phyloP scores from a whole-genome alignment of 2,797 vertebrate genomes.

The Rhinella marina region DNA sequence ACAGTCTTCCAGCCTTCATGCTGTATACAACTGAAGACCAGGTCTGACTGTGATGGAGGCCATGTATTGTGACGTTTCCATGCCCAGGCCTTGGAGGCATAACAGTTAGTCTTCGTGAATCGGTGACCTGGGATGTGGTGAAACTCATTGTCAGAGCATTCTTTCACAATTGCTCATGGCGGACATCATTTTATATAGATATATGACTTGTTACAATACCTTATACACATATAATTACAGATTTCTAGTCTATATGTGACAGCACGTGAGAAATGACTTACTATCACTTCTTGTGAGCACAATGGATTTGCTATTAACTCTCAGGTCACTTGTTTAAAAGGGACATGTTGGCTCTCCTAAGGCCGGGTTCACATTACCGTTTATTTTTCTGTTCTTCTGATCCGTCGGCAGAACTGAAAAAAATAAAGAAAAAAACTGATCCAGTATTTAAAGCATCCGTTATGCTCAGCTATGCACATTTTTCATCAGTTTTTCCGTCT shows the following conservation, averaged over 20 bases:
- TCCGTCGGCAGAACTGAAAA: too few relatives aligned
- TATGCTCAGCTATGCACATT: too few relatives aligned
- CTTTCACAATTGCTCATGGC: constrained; percentile 24
- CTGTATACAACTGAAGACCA: background rate
- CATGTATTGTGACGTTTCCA: background rate
- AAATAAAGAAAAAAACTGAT: too few relatives aligned
- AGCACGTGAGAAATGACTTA: constrained; percentile 12
- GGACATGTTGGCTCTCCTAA: background rate
- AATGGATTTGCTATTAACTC: background rate
- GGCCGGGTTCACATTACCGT: too few relatives aligned
- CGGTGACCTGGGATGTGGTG: constrained; percentile 22
- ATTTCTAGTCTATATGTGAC: constrained; percentile 28
- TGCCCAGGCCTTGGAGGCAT: constrained; percentile 17
- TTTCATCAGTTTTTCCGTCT: too few relatives aligned
- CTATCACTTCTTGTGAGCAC: background rate
- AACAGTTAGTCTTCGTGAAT: constrained; percentile 2
- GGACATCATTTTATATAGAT: constrained; percentile 22
- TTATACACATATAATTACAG: constrained; percentile 39
- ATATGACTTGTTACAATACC: constrained; percentile 26
- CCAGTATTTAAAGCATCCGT: too few relatives aligned
- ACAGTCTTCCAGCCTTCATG: background rate
- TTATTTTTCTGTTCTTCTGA: too few relatives aligned
- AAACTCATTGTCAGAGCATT: constrained; percentile 27
- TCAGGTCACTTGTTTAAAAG: background rate
- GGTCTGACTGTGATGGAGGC: background rate